Percentiles rank a stretch among this genome's conserved stretches.
These are phyloP conservation scores for Mus musculus DNA, from an alignment of 2,113 vertebrate species.

Conservation along the genomic window GRCm39 chr15:25566501-25567000, in stretches of 20 bases:
- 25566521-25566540: not conserved
- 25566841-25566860: not conserved
- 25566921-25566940: not conserved
- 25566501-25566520: not conserved
- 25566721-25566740: not conserved
- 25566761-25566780: not conserved
- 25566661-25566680: not conserved
- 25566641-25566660: not conserved
- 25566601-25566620: not conserved
- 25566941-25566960: not conserved
- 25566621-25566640: not conserved
- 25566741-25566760: not conserved
- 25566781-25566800: not conserved
- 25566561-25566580: conserved; percentile 17
- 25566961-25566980: not conserved
- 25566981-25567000: not conserved
- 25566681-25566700: conserved; percentile 8
- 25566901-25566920: not conserved
- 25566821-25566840: not conserved
- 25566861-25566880: not conserved
- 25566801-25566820: not conserved
- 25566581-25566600: conserved; percentile 19
- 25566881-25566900: not conserved
- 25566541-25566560: conserved; percentile 25
- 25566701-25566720: not conserved